phyloP scores from a whole-genome alignment of 2,888 invertebrate genomes.

The Thymelicus lineola region DNA sequence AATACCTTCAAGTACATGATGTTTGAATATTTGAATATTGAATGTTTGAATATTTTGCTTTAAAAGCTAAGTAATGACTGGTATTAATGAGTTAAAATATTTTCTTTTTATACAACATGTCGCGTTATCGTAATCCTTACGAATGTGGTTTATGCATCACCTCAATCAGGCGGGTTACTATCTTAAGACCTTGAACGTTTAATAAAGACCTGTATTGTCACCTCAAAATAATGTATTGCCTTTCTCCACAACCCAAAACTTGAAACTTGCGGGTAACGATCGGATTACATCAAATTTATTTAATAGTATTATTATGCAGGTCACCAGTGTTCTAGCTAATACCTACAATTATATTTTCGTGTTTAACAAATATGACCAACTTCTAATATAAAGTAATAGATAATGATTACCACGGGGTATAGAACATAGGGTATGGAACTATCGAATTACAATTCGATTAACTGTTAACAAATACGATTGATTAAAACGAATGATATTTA shows the following conservation, averaged over 20 bases:
- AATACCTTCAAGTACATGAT: conserved; percentile 28
- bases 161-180: conserved; percentile 11
- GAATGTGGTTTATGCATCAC: conserved; percentile 8
- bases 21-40: neutral
- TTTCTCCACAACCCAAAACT: conserved; percentile 24
- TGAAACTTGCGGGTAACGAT: conserved; percentile 28
- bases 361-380: no score
- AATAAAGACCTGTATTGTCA: conserved; percentile 29
- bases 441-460: no score
- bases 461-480: no score
- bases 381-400: no score
- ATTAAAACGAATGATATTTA: no score
- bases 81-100: neutral
- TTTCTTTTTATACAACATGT: conserved; percentile 27
- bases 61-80: conserved; percentile 13
- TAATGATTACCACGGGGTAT: no score
- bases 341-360: no score
- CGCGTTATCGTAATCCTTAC: conserved; percentile 13
- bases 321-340: neutral
- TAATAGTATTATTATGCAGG: conserved; percentile 10
- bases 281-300: conserved; percentile 22
- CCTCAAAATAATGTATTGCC: conserved; percentile 27
- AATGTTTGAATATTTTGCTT: conserved; percentile 1
- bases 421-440: no score
- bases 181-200: conserved; percentile 10